Conservation (phyloP, 2,888 invertebrate genomes). For the Acleris laterana region DNA sequence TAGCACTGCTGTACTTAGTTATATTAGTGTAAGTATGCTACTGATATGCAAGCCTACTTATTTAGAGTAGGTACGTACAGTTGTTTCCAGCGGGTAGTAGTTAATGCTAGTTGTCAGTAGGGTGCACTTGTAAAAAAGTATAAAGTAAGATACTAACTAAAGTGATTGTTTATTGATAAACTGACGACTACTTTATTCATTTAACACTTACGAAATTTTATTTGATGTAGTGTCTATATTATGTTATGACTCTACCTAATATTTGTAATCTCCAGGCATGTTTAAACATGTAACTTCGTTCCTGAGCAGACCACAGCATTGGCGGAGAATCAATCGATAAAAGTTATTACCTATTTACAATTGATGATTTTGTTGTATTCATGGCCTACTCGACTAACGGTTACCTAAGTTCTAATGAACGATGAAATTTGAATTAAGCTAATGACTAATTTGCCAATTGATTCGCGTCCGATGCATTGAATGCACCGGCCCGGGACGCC, state of each 20-base stretch:
- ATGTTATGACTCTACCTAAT: too few relatives aligned
- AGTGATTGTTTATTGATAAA: too few relatives aligned
- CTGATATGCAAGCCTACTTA: slow-evolving; percentile 43
- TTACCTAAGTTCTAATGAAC: not conserved
- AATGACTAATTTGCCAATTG: slow-evolving; percentile 20
- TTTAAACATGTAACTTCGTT: too few relatives aligned
- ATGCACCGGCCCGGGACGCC: slow-evolving; percentile 13
- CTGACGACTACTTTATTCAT: too few relatives aligned
- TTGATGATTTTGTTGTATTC: too few relatives aligned
- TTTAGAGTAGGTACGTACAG: slow-evolving; percentile 40
- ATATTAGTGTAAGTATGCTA: slow-evolving; percentile 36
- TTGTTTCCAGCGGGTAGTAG: slow-evolving; percentile 28
- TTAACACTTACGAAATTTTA: too few relatives aligned
- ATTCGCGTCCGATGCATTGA: slow-evolving; percentile 2
- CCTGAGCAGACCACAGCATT: too few relatives aligned
- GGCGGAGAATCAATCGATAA: too few relatives aligned
- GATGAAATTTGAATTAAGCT: slow-evolving; percentile 3
- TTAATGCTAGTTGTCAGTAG: not conserved
- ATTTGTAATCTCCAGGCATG: too few relatives aligned
- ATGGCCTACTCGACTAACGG: not conserved
- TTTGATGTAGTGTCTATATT: too few relatives aligned
- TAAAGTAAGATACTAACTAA: too few relatives aligned
- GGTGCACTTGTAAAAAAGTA: not conserved
- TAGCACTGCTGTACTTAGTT: slow-evolving; percentile 43
- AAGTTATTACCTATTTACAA: too few relatives aligned